phyloP scores from a whole-genome alignment of 2,888 invertebrate genomes.

The Epistrophe grossulariae region DNA sequence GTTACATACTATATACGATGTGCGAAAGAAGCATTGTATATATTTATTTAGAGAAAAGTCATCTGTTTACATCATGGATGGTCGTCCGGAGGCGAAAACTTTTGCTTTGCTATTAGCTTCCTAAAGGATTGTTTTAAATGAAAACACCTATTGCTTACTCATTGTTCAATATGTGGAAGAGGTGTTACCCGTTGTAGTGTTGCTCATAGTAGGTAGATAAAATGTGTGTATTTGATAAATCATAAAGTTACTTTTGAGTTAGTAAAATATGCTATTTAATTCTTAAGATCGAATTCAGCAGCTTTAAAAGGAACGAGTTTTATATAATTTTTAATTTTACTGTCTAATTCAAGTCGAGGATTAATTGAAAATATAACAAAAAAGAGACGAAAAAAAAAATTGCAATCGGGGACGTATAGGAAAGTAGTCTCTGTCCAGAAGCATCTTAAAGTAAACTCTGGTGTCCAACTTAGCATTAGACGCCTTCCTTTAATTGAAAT shows the following conservation, averaged over 20 bases:
- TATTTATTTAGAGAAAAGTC: background rate
- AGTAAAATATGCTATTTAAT: background rate
- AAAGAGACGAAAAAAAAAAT: too few relatives aligned
- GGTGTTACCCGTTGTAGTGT: background rate
- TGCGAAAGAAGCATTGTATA: constrained; percentile 14
- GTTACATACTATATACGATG: constrained; percentile 11
- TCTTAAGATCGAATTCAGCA: too few relatives aligned
- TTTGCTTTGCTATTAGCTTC: constrained; percentile 37
- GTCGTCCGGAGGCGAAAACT: constrained; percentile 48
- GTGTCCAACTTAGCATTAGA: too few relatives aligned
- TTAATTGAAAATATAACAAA: too few relatives aligned
- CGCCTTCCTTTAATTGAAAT: too few relatives aligned
- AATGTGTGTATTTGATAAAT: constrained; percentile 30
- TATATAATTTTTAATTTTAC: too few relatives aligned
- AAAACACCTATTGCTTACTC: constrained; percentile 54
- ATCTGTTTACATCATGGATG: constrained; percentile 36
- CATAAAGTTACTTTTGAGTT: constrained; percentile 21
- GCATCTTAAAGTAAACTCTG: too few relatives aligned
- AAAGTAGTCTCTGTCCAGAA: too few relatives aligned
- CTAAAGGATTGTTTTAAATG: constrained; percentile 67
- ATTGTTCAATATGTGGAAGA: constrained; percentile 8
- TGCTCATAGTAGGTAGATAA: constrained; percentile 8
- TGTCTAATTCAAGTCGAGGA: too few relatives aligned
- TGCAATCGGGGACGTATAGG: too few relatives aligned
- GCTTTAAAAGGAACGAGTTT: too few relatives aligned